Evolutionary conservation across 2,113 vertebrate species (phyloP), one percentile per base, ranked within the genome.

Genomic region (Osmerus eperlanus): DNA sequence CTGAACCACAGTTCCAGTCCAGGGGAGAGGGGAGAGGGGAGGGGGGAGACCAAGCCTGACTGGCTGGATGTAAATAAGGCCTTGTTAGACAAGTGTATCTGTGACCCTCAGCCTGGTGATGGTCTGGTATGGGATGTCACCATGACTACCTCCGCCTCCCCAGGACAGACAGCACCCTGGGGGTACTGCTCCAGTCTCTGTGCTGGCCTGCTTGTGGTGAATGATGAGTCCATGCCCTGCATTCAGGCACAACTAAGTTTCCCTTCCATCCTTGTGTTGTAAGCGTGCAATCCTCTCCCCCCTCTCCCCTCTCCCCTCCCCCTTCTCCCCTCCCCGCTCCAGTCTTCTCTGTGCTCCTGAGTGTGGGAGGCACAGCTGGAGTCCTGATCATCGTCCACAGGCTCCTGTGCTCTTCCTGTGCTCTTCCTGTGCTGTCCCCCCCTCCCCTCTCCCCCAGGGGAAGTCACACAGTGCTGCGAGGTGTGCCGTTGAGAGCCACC

Each of bases 401-500:
- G 62, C 58, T 76, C 69, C 47, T 56, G 21, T 21, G 21, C 21
- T 21, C 21, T 21, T 21, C 21, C 21, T 21, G 21, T 21, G 21
- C 21, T 21, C 21, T 21, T 21, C 21, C 21, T 21, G 21, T 21
- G 21, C 21, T 21, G 21, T 81, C 73, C 71, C 77, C 53, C 64
- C 62, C 69, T 78, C 65, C 53, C 53, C 79, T 77, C 67, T 75
- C 68, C 81, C 72, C 77, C 28, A 72, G 41, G 16, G 6, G 74
- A 66, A 58, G 82, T 86, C 97, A 99, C 88, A 98, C 93, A 51
- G 94, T 95, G 67, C 90, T 97, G 83, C 95, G 91, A 0, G 97
- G 96, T 3, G 95, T 98, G 85, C 97, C 97, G 28, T 99, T 99
- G 83, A 97, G 93, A 73, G 97, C 91, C 65, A 98, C 91, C 2